Evolutionary conservation across 2,113 vertebrate species (phyloP), one percentile per base, ranked within the genome.

Genomic region (Aptenodytes patagonicus): DNA sequence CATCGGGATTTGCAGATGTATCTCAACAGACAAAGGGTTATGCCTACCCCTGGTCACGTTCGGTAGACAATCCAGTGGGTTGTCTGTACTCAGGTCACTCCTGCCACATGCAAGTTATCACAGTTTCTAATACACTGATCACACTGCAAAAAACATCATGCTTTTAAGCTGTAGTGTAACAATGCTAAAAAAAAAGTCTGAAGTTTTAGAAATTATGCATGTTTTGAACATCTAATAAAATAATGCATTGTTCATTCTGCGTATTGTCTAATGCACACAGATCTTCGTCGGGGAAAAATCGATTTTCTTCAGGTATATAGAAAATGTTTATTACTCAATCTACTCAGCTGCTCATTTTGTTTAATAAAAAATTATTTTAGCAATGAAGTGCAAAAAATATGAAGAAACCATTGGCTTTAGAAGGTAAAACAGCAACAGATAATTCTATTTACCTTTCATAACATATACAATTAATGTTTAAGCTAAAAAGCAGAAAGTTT

Each of bases 31-130:
- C 32, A 46, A 72, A 36, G 14, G 11, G 24, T 52, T 68, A n/a
- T n/a, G 8, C 13, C 31, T 24, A 32, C 17, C 15, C 15, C 19
- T 34, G 13, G 52, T n/a, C 40, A n/a, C 0, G 6, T 26, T 6
- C 51, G n/a, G 52, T 22, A 29, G 42, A 62, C 36, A 69, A 64
- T 12, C 6, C 61, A 80, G 17, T 3, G 28, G 20, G 18, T 32
- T 79, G 21, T 36, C 73, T 82, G 61, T 28, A 18, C 25, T 72
- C 47, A 46, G 29, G 79, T 71, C 85, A 36, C 22, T 55, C 17
- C 11, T 79, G 16, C 16, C 21, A 13, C 28, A 18, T 36, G 17
- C 16, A 72, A 64, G 11, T 55, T 68, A 69, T 8, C 57, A 32
- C 14, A 51, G 38, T 52, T 94, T 55, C 46, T n/a, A 77, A 72